Conservation (phyloP, 2,888 invertebrate species). For the Catotricha subobsoleta region DNA sequence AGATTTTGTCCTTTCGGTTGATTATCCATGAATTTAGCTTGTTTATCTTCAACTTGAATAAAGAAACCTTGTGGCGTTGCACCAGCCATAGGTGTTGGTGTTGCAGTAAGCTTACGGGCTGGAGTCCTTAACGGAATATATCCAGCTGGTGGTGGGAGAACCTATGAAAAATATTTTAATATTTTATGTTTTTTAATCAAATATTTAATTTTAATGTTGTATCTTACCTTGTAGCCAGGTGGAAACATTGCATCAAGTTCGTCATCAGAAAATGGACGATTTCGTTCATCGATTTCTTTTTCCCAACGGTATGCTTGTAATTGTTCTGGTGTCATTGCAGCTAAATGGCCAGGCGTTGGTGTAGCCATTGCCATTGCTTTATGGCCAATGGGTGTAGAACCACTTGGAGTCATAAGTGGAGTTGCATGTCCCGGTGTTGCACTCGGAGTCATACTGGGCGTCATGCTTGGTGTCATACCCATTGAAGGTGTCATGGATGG, state of each 20-base stretch:
- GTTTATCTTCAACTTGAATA: slow-evolving; percentile 80
- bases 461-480: slow-evolving; percentile 42
- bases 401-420: slow-evolving; percentile 61
- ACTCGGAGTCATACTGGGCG: slow-evolving; percentile 56
- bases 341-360: slow-evolving; percentile 87
- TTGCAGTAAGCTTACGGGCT: slow-evolving; percentile 90
- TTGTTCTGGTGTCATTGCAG: slow-evolving; percentile 99
- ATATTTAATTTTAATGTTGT: slow-evolving; percentile 36
- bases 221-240: slow-evolving; percentile 90
- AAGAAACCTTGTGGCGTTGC: slow-evolving; percentile 79
- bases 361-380: slow-evolving; percentile 99
- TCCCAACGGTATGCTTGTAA: slow-evolving; percentile 96
- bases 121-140: slow-evolving; percentile 96
- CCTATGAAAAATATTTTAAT: not conserved
- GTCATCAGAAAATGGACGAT: slow-evolving; percentile 90
- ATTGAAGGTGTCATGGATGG: slow-evolving; percentile 52
- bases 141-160: slow-evolving; percentile 48
- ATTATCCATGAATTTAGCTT: slow-evolving; percentile 76
- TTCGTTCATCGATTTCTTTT: slow-evolving; percentile 95
- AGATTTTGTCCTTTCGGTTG: slow-evolving; percentile 92
- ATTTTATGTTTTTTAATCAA: too few species aligned
- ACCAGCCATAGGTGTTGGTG: slow-evolving; percentile 90
- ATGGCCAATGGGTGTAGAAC: slow-evolving; percentile 70
- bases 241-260: slow-evolving; percentile 97
- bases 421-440: slow-evolving; percentile 53